Percentiles rank a stretch among this genome's conserved stretches.
Evolutionary conservation across 2,797 vertebrate species (phyloP).

Genomic region (Petrocephalus sullivani): DNA sequence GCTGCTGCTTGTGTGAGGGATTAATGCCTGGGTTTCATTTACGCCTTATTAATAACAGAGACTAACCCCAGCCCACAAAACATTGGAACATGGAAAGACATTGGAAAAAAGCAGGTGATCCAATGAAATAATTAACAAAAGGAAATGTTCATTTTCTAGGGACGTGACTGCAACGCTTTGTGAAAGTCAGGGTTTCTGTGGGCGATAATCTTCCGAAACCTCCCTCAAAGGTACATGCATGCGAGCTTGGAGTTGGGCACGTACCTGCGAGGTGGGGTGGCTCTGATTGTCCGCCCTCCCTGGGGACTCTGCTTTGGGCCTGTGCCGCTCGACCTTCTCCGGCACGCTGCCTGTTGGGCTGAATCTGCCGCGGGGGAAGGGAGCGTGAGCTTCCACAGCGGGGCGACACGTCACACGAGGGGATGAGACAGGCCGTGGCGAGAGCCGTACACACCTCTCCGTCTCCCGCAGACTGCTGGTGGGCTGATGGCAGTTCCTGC

Average conservation of each 20-base stretch:
- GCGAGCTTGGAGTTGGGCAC: background rate
- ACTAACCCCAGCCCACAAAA: background rate
- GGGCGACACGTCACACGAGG: background rate
- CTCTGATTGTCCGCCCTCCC: constrained; percentile 80
- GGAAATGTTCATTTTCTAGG: background rate
- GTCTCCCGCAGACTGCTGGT: constrained; percentile 85
- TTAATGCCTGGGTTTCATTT: background rate
- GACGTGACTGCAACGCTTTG: background rate
- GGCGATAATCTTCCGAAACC: background rate
- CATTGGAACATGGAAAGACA: no score
- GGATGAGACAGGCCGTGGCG: background rate
- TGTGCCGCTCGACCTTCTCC: constrained; percentile 77
- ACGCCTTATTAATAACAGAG: background rate
- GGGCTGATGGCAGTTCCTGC: constrained; percentile 68
- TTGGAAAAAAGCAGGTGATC: background rate
- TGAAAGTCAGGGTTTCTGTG: background rate
- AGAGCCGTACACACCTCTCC: constrained; percentile 67
- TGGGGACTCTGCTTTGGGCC: constrained; percentile 92
- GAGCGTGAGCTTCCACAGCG: background rate
- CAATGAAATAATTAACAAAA: background rate
- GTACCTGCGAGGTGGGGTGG: constrained; percentile 84
- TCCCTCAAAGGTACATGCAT: background rate
- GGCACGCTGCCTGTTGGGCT: constrained; percentile 90
- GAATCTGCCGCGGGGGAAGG: constrained; percentile 63
- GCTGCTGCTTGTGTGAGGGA: background rate